A percentile compares a stretch with the other conserved stretches of the same genome.
Evolutionary conservation across 2,797 vertebrate genomes (phyloP).

Genomic region (Sandelia bainsii): DNA sequence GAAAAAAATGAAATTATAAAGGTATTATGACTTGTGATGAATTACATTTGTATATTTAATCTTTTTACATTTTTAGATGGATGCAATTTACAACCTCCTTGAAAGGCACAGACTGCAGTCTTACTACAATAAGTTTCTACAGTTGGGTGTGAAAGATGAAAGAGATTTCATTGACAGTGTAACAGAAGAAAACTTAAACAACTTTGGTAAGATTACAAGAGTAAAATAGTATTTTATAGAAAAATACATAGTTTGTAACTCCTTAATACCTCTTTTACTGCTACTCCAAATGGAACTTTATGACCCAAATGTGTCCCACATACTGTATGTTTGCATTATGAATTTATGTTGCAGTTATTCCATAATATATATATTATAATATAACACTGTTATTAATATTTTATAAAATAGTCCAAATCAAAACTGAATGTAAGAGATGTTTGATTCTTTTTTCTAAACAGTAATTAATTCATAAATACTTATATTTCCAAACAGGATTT

Average conservation of each 20-base stretch:
- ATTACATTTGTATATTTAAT: neutral
- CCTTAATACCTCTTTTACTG: neutral
- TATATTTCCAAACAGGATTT: constrained; percentile 16
- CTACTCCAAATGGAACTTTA: neutral
- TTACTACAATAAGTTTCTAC: constrained; percentile 42
- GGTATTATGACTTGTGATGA: too few relatives aligned
- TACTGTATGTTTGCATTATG: neutral
- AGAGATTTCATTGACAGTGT: constrained; percentile 62
- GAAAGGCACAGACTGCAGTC: constrained; percentile 36
- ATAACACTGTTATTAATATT: too few relatives aligned
- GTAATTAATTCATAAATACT: neutral
- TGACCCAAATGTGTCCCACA: neutral
- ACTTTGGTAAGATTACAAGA: constrained; percentile 44
- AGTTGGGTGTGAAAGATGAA: constrained; percentile 55
- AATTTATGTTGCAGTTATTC: neutral
- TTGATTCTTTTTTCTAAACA: neutral
- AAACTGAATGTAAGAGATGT: neutral
- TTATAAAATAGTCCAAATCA: neutral
- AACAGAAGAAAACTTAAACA: constrained; percentile 41
- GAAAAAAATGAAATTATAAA: neutral
- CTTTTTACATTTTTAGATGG: constrained; percentile 40
- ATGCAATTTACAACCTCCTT: constrained; percentile 50
- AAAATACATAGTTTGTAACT: too few relatives aligned
- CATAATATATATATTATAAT: too few relatives aligned
- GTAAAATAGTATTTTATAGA: too few relatives aligned